phyloP scores from a whole-genome alignment of 2,888 invertebrate genomes.

The Agrochola litura region DNA sequence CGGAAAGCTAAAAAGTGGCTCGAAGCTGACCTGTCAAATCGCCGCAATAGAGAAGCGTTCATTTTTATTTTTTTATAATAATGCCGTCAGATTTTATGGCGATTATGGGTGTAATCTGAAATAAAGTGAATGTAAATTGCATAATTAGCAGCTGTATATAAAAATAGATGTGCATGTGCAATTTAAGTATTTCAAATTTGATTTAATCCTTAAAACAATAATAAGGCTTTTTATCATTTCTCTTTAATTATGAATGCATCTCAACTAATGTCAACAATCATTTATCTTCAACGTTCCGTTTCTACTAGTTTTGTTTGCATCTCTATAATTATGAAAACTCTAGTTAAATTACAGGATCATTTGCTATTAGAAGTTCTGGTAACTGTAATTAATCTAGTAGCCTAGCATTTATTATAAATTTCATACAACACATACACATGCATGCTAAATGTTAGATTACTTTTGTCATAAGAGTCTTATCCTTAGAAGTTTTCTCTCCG shows the following conservation, averaged over 20 bases:
- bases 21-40: constrained; percentile 89
- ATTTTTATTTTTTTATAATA: constrained; percentile 41
- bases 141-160: background rate
- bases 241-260: constrained; percentile 45
- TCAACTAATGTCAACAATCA: constrained; percentile 60
- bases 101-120: background rate
- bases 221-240: background rate
- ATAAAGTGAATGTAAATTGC: background rate
- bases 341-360: background rate
- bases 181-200: background rate
- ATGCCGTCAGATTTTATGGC: constrained; percentile 15
- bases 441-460: background rate
- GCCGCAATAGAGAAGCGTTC: constrained; percentile 81
- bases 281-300: constrained; percentile 42
- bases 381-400: no score
- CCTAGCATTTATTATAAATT: rapidly evolving
- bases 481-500: background rate
- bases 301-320: background rate
- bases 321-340: background rate
- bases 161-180: no score
- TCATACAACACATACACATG: no score
- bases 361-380: background rate
- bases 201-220: background rate
- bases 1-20: constrained; percentile 87
- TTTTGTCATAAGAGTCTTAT: background rate